Base-by-base conservation (phyloP, 1,140 invertebrate genomes). In the Drosophila sechellia region DNA sequence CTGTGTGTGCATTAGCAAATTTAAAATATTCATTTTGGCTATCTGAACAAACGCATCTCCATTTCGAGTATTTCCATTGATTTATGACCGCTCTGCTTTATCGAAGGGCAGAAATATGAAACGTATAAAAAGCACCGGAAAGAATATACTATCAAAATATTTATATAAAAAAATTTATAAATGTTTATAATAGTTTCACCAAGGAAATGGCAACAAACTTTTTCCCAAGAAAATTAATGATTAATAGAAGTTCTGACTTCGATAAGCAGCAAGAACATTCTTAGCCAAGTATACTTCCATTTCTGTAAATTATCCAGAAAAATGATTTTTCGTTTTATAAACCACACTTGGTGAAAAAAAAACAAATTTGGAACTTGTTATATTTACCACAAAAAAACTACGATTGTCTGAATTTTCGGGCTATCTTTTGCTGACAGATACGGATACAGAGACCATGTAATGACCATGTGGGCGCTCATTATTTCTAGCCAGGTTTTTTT, bases 401-500 rank as follows among this genome's bases (percentile, higher is more conserved):
- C 22, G 31, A 55, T n/a, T 27, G 53, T 35, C 20, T 13, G 53
- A 15, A 15, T 11, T 15, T 59, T 59, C 22, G 17, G 17, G 17
- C 59, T 42, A 58, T 61, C 13, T 58, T 22, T 35, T 22, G 25
- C 27, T 40, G 65, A 57, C 52, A 40, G 65, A 57, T 70, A 48
- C 64, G 43, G 57, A 63, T 40, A 60, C 34, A 12, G 34, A 45
- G 35, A 5, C 12, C 34, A 58, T 56, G 72, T 86, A 54, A 71
- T 71, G 81, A 48, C 76, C 80, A 84, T 85, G 80, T 84, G 80
- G 80, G 80, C 72, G 81, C 50, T 49, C 56, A 60, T 81, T 70
- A 55, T 78, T 66, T 63, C 59, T 63, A 63, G 79, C 72, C 72
- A 78, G 61, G 73, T 77, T 83, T 77, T 76, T 81, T 64, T 43